A percentile compares a stretch with the other conserved stretches of the same genome.
Conservation (phyloP, 2,888 invertebrate genomes). For the Hirtodrosophila alboralis region DNA sequence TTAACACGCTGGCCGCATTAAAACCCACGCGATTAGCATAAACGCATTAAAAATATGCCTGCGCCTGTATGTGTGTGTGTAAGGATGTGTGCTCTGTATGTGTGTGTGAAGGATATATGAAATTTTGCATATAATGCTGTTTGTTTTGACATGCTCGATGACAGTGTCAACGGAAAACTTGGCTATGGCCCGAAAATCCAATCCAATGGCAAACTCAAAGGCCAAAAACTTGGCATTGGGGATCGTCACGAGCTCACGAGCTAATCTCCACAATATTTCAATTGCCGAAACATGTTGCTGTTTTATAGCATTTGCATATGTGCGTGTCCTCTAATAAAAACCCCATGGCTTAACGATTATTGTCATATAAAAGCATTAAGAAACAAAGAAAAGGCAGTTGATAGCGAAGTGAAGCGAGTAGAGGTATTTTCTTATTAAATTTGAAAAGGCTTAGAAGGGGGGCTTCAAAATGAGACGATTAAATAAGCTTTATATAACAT, state of each 20-base stretch:
- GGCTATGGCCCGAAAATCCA: constrained; percentile 5
- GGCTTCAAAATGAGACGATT: no score
- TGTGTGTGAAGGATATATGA: constrained; percentile 26
- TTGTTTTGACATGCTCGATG: constrained; percentile 82
- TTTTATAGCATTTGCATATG: constrained; percentile 54
- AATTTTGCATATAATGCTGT: constrained; percentile 79
- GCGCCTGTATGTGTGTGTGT: constrained; percentile 30
- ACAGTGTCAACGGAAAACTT: constrained; percentile 65
- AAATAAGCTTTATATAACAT: no score
- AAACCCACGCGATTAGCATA: constrained; percentile 81
- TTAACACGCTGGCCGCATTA: constrained; percentile 76
- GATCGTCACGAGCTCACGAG: constrained; percentile 25
- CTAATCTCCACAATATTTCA: constrained; percentile 75
- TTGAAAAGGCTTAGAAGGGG: no score
- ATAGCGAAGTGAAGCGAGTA: neutral
- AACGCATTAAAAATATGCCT: constrained; percentile 82
- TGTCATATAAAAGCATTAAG: constrained; percentile 40
- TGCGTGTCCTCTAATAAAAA: constrained; percentile 36
- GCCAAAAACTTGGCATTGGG: constrained; percentile 39
- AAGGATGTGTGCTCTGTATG: constrained; percentile 19
- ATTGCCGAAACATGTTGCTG: constrained; percentile 66
- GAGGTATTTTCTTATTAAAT: no score
- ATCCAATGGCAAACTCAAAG: constrained; percentile 20
- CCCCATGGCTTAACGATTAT: constrained; percentile 40
- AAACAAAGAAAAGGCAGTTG: constrained; percentile 38